phyloP scores from a whole-genome alignment of 2,797 vertebrate genomes.

The Syndactyla subalaris region DNA sequence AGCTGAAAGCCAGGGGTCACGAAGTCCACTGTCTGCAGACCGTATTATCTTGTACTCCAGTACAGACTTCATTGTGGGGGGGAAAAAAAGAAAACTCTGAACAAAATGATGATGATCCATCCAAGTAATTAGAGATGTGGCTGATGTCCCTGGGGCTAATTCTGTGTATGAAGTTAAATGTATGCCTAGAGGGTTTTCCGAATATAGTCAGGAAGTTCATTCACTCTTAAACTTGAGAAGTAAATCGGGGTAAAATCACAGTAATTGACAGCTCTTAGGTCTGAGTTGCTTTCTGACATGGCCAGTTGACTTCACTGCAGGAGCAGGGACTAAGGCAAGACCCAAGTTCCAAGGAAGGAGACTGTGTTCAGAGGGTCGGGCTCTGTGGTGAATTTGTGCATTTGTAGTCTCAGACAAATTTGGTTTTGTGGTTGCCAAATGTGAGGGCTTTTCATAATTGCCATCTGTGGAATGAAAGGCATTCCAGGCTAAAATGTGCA shows the following conservation, averaged over 20 bases:
- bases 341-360: not conserved
- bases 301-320: not conserved
- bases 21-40: not conserved
- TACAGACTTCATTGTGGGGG: rapidly evolving
- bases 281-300: not conserved
- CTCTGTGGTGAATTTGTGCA: not conserved
- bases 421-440: not conserved
- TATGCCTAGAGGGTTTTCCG: not conserved
- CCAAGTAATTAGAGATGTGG: not conserved
- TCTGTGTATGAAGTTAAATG: not conserved
- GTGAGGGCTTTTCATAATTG: constrained; percentile 12
- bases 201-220: not conserved
- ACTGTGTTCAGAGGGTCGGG: not conserved
- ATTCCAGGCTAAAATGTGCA: not conserved
- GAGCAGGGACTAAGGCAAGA: not conserved
- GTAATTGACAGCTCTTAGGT: not conserved
- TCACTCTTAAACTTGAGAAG: not conserved
- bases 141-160: not conserved
- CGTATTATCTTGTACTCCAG: rapidly evolving
- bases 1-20: not conserved
- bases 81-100: not conserved
- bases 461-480: constrained; percentile 6
- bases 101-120: not conserved
- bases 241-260: not conserved
- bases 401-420: not conserved